Evolutionary conservation across 2,113 vertebrate genomes (phyloP), one percentile per base, ranked within the genome.

Genomic region (Bubo bubo): DNA sequence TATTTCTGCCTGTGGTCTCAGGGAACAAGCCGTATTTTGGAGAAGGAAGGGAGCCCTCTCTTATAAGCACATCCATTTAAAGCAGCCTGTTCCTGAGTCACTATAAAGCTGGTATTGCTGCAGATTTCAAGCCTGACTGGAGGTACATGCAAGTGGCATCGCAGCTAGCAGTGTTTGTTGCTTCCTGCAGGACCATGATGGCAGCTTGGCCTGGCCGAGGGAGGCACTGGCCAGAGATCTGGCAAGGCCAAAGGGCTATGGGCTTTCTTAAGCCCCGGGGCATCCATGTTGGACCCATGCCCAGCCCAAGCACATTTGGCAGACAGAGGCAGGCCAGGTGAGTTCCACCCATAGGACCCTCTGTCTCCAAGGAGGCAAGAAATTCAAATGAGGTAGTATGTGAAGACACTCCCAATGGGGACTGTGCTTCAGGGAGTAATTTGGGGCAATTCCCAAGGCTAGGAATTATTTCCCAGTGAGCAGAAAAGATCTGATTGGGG

Each of bases 111-210:
- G 35, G 32, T 66, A 35, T 26, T 27, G 16, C 75, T 91, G 41
- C 60, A 19, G 19, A 56, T 55, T 53, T 58, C 56, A 63, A 63
- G 39, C 37, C 43, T 86, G 59, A 26, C 13, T 74, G 58, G 60
- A 84, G 32, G 49, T 49, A 71, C 2, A 0, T 53, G 35, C 20
- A 56, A 56, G n/a, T 20, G 45, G 16, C 50, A 41, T 1, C 47
- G 43, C 0, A 0, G 14, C 9, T 34, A 79, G n/a, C n/a, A 77
- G 68, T 1, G 1, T 24, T 35, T 81, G 56, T 55, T 67, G 4
- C 67, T 81, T 82, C 49, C 32, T 45, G 66, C 41, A 67, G 41
- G 32, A 71, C 20, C 28, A 67, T 39, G n/a, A 32, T 35, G 47
- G 55, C 1, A 23, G 27, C 68, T 62, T 81, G 30, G 37, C 10